A percentile compares a stretch with the other conserved stretches of the same genome.
Evolutionary conservation across 2,888 invertebrate genomes (phyloP).

Genomic region (Tetragonula carbonaria): DNA sequence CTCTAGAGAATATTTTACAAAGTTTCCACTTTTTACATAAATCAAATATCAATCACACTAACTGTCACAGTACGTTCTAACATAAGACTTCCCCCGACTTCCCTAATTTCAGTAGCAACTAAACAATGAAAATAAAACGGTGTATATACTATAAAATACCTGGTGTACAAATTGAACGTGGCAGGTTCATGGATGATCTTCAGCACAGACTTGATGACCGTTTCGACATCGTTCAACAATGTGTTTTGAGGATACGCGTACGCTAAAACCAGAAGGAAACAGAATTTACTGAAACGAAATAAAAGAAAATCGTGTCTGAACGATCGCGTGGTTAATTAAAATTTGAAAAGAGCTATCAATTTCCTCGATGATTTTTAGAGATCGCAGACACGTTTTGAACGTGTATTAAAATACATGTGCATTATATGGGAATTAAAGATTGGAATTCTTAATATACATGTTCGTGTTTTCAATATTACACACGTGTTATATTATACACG

Average conservation of each 20-base stretch:
- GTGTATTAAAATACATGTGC: too few relatives aligned
- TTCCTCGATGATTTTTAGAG: too few relatives aligned
- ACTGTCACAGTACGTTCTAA: not conserved
- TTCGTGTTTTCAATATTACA: too few relatives aligned
- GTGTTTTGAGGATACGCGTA: constrained; percentile 71
- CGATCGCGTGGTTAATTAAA: too few relatives aligned
- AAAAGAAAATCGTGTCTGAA: not conserved
- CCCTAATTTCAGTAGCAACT: not conserved
- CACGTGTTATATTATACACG: too few relatives aligned
- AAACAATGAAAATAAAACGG: not conserved
- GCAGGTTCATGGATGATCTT: constrained; percentile 73
- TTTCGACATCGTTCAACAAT: constrained; percentile 74
- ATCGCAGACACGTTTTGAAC: too few relatives aligned
- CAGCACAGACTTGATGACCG: constrained; percentile 68
- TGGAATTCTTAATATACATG: too few relatives aligned
- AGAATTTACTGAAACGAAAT: constrained; percentile 15
- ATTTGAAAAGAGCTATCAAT: too few relatives aligned
- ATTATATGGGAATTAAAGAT: too few relatives aligned
- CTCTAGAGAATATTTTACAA: not conserved
- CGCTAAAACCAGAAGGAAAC: constrained; percentile 61
- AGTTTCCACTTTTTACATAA: not conserved
- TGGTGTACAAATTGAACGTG: constrained; percentile 77
- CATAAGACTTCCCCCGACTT: not conserved
- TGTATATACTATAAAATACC: constrained; percentile 61
- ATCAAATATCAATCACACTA: not conserved